phyloP scores from a whole-genome alignment of 1,140 invertebrate species.

The Hylyphantes graminicola region DNA sequence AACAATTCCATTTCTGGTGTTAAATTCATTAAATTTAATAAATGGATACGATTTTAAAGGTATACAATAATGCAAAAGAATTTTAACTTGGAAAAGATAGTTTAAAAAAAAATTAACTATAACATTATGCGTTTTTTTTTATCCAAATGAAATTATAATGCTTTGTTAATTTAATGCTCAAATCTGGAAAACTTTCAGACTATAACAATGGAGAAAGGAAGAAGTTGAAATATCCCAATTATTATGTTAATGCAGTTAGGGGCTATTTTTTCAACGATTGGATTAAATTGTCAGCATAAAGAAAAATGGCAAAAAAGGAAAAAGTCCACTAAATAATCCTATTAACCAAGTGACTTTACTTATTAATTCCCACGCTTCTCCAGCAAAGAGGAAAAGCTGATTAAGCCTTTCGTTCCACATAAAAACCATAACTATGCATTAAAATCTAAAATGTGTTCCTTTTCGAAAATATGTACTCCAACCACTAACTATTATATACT shows the following conservation, averaged over 20 bases:
- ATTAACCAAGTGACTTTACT: slow-evolving; percentile 54
- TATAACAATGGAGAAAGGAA: slow-evolving; percentile 40
- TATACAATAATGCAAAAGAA: too few relatives aligned
- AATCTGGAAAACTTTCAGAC: slow-evolving; percentile 30
- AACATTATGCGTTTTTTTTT: not conserved
- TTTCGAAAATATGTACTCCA: slow-evolving; percentile 8
- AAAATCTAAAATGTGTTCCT: not conserved
- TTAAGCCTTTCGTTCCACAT: slow-evolving; percentile 28
- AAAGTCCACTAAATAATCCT: slow-evolving; percentile 40
- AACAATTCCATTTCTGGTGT: too few relatives aligned
- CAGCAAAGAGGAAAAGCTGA: slow-evolving; percentile 7
- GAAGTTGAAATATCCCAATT: slow-evolving; percentile 47
- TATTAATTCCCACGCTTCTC: slow-evolving; percentile 45
- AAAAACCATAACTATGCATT: slow-evolving; percentile 22
- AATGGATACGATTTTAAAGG: too few relatives aligned
- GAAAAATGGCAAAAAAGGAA: slow-evolving; percentile 7
- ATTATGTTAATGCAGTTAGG: slow-evolving; percentile 52
- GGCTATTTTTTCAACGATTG: slow-evolving; percentile 51
- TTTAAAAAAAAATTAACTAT: not conserved
- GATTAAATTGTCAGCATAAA: slow-evolving; percentile 45
- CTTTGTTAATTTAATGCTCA: slow-evolving; percentile 34
- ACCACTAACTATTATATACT: too few relatives aligned
- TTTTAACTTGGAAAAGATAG: too few relatives aligned
- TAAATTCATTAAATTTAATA: too few relatives aligned
- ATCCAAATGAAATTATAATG: slow-evolving; percentile 12